Percentiles rank a stretch among this genome's conserved stretches.
Evolutionary conservation across 1,140 invertebrate species (phyloP).

Genomic region (Brachionus rubens): DNA sequence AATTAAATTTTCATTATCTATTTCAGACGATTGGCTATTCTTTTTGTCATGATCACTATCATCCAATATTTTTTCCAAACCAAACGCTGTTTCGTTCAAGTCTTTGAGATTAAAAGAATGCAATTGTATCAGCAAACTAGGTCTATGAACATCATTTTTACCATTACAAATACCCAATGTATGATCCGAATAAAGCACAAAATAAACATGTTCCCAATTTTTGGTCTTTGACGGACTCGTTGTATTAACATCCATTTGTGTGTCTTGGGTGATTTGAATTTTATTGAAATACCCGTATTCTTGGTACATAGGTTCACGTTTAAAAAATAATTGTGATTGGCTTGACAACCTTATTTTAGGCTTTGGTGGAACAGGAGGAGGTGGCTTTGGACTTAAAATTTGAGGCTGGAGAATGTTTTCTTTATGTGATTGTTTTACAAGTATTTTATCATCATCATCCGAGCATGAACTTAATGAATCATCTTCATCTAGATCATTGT

Average conservation of each 20-base stretch:
- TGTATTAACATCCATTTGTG: neutral
- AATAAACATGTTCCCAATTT: conserved; percentile 17
- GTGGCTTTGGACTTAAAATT: neutral
- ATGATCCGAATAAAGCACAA: conserved; percentile 7
- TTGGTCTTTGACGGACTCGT: neutral
- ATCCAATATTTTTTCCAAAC: neutral
- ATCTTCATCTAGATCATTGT: neutral
- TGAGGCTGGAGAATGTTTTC: no score
- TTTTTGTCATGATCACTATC: neutral
- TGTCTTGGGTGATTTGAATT: neutral
- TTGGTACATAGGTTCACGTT: neutral
- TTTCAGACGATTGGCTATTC: no score
- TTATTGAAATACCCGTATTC: conserved; percentile 33
- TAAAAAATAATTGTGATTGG: neutral
- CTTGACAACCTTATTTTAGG: neutral
- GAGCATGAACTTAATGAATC: conserved; percentile 13
- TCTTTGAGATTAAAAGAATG: neutral
- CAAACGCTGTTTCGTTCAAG: neutral
- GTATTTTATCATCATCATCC: neutral
- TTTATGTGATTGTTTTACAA: neutral
- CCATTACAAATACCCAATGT: neutral
- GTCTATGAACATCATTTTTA: neutral
- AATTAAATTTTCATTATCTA: neutral
- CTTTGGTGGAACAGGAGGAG: neutral
- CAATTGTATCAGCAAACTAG: neutral